Conservation (phyloP, 1,140 invertebrate genomes). For the Orussus abietinus region DNA sequence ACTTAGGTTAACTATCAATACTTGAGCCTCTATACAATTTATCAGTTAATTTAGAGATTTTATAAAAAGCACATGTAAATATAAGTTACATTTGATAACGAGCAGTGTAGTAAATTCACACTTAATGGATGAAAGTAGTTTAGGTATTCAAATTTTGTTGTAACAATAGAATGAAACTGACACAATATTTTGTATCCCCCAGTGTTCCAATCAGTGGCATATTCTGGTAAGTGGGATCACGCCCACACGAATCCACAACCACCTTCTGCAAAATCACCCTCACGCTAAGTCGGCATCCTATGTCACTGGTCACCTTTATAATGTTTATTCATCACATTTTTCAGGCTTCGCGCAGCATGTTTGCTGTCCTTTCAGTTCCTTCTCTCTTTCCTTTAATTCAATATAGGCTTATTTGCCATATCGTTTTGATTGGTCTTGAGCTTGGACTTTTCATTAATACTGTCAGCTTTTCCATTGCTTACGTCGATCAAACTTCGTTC, state of each 20-base stretch:
- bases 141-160: no score
- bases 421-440: constrained; percentile 23
- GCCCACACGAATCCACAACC: constrained; percentile 44
- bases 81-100: no score
- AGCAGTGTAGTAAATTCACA: no score
- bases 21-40: no score
- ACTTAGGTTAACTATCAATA: no score
- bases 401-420: background rate
- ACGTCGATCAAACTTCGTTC: constrained; percentile 5
- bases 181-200: constrained; percentile 56
- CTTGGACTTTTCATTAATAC: constrained; percentile 29
- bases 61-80: no score
- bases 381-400: constrained; percentile 11
- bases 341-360: constrained; percentile 40
- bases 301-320: constrained; percentile 2
- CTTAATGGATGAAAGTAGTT: no score
- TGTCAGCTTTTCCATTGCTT: constrained; percentile 15
- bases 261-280: constrained; percentile 40
- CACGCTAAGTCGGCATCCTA: constrained; percentile 44
- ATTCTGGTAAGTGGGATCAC: constrained; percentile 78
- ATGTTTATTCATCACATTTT: no score
- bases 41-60: no score
- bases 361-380: constrained; percentile 24
- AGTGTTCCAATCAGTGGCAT: constrained; percentile 93
- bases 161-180: no score